These are phyloP conservation scores for Upupa epops DNA, from an alignment of 2,113 vertebrate genomes.

Conservation along the genomic window DNA sequence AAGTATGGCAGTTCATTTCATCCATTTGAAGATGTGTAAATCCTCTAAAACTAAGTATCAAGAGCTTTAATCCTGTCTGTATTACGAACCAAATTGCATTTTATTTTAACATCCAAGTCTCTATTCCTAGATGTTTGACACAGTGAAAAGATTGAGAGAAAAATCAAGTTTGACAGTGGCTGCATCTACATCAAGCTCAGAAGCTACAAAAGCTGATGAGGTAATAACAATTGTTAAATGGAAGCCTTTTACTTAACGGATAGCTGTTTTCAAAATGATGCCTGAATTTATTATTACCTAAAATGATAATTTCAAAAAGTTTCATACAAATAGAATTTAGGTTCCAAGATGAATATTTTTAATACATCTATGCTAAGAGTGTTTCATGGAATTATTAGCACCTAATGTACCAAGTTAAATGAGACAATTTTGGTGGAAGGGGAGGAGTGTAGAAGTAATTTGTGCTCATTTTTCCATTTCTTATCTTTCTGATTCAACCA, in stretches of 20 bases:
- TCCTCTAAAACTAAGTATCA: accelerated
- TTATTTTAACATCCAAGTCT: conserved; percentile 15
- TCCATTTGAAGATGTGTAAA: background rate
- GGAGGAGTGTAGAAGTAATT: background rate
- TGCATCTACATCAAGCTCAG: conserved; percentile 74
- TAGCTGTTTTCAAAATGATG: background rate
- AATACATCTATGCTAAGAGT: background rate
- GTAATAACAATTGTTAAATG: conserved; percentile 69
- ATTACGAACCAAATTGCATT: background rate
- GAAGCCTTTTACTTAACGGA: background rate
- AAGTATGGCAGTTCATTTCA: background rate
- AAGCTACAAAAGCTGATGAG: conserved; percentile 86
- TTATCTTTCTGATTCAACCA: background rate
- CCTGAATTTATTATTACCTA: background rate
- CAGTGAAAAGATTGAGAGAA: conserved; percentile 90
- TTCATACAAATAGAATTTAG: background rate
- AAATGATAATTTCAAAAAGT: background rate
- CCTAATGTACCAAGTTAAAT: background rate
- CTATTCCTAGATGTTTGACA: conserved; percentile 90
- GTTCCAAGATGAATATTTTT: background rate
- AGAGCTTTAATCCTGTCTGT: background rate
- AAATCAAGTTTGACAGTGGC: conserved; percentile 84
- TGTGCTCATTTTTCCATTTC: background rate
- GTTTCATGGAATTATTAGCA: background rate
- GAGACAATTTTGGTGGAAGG: background rate